A percentile compares a stretch with the other conserved stretches of the same genome.
phyloP scores from a whole-genome alignment of 2,888 invertebrate species.

The Steromphala cineraria region DNA sequence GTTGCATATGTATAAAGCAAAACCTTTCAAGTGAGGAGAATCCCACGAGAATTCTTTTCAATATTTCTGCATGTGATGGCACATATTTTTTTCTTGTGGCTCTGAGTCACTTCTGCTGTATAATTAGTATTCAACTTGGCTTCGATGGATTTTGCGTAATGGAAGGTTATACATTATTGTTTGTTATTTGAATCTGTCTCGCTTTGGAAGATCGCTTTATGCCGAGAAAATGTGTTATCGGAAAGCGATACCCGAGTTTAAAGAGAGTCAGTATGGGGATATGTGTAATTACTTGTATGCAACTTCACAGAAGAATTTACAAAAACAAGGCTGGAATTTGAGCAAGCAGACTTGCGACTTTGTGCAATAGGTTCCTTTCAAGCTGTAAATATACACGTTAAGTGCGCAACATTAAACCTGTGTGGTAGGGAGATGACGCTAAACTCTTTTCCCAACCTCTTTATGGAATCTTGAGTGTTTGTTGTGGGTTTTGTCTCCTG shows the following conservation, averaged over 20 bases:
- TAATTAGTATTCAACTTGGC: background rate
- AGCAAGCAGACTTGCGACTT: background rate
- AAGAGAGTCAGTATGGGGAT: background rate
- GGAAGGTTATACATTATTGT: background rate
- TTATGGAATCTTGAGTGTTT: too few species aligned
- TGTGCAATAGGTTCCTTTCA: background rate
- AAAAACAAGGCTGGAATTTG: background rate
- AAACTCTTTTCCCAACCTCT: too few species aligned
- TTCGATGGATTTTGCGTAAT: background rate
- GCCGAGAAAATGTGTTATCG: background rate
- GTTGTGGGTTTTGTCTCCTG: too few species aligned
- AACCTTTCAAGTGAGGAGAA: too few species aligned
- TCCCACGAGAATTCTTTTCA: too few species aligned
- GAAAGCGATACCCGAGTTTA: background rate
- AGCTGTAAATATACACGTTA: background rate
- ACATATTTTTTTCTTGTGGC: background rate
- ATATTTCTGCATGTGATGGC: too few species aligned
- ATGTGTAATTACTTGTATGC: background rate
- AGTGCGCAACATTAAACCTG: too few species aligned
- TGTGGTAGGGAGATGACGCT: too few species aligned
- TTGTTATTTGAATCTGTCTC: background rate
- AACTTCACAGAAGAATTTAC: background rate
- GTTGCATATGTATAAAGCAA: too few species aligned
- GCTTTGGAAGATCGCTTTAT: too few species aligned
- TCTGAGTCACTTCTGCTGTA: background rate